Conservation (phyloP, 2,797 vertebrate genomes). For the Heliangelus exortis region DNA sequence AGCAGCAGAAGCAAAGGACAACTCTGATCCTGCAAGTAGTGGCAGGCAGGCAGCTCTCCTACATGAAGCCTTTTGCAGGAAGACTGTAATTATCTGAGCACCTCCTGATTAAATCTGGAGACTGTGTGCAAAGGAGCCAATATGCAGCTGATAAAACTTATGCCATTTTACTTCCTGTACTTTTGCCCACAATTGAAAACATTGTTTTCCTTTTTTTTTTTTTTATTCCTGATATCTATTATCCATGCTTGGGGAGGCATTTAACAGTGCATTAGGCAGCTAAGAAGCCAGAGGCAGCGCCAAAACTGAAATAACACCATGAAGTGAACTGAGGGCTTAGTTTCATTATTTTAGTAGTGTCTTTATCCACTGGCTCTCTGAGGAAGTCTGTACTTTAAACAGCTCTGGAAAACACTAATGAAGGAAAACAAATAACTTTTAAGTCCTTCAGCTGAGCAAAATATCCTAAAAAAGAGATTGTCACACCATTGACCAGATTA, state of each 20-base stretch:
- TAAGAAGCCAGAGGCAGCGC: background rate
- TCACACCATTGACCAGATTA: background rate
- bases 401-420: background rate
- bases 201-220: background rate
- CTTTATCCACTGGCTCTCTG: background rate
- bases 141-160: background rate
- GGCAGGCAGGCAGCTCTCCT: slow-evolving; percentile 16
- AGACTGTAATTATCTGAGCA: slow-evolving; percentile 49
- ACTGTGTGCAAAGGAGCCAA: background rate
- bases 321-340: background rate
- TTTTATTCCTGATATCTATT: background rate
- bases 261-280: background rate
- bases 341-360: background rate
- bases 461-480: background rate
- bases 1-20: background rate
- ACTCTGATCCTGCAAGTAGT: slow-evolving; percentile 1
- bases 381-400: background rate
- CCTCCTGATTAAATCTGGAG: slow-evolving; percentile 29
- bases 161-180: slow-evolving; percentile 28
- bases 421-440: background rate
- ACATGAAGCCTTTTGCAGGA: slow-evolving; percentile 22
- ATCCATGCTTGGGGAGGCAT: background rate
- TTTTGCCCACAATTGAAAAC: slow-evolving; percentile 25
- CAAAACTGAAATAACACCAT: slow-evolving; percentile 22
- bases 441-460: background rate